Evolutionary conservation across 2,797 vertebrate species (phyloP), one percentile per base, ranked within the genome.

Genomic region (Myoxocephalus aenaeus): DNA sequence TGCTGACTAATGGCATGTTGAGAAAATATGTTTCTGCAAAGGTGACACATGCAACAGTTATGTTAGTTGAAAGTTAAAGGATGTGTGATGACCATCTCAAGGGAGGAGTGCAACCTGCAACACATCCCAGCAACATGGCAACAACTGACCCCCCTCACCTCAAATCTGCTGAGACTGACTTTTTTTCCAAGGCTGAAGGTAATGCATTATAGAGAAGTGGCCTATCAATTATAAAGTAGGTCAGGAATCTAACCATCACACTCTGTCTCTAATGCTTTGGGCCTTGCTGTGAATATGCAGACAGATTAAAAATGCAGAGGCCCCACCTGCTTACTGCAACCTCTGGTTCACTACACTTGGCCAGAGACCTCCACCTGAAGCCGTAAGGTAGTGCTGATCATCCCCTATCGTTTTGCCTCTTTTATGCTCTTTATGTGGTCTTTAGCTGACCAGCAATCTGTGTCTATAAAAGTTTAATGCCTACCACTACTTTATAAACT

Each of bases 161-260:
- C 29, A 84, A 86, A 89, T 78, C 83, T 90, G 86, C 91, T 90
- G 87, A 90, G 81, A 85, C 63, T 46, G 63, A 74, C 15, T 32
- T 32, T 57, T 85, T 68, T 76, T 69, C 70, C 58, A 58, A 77
- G 70, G 42, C 81, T 86, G 75, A 74, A 85, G 64, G 64, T 79
- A 79, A 82, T 94, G 87, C 85, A 94, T 94, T 92, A 93, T 90
- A 80, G 75, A 94, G 90, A 81, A 70, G 77, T 74, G 77, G 73
- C 64, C 66, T 73, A 93, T 93, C 85, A 91, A 92, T 93, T 92
- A 93, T 93, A 82, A 86, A 94, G 82, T 34, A 87, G 81, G 82
- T 87, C 76, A 90, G 75, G 81, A 90, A 85, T 85, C 76, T 74
- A 84, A 79, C 77, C 86, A 87, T 86, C 87, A 84, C 87, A 87